Conservation (phyloP, 2,888 invertebrate genomes). For the Volucella zonaria region DNA sequence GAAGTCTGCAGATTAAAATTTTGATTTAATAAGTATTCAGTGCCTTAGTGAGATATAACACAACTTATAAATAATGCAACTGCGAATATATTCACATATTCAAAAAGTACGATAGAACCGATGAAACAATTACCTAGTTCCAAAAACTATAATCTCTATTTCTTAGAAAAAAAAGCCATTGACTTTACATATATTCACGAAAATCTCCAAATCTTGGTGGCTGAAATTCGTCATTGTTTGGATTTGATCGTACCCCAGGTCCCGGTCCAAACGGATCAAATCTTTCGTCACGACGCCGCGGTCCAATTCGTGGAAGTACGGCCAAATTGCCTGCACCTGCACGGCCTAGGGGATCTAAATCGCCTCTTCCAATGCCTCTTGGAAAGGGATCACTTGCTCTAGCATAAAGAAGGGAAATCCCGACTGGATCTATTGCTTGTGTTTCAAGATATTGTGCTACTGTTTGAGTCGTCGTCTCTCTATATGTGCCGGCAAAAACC, state of each 20-base stretch:
- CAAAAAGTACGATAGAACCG: no score
- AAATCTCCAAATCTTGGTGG: constrained; percentile 85
- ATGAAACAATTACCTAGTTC: no score
- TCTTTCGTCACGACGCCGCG: constrained; percentile 84
- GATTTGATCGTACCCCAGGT: constrained; percentile 82
- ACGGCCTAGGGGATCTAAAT: constrained; percentile 89
- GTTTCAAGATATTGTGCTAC: constrained; percentile 45
- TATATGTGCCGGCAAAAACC: constrained; percentile 79
- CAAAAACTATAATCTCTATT: no score
- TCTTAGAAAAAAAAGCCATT: background rate
- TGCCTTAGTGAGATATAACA: no score
- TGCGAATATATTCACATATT: no score
- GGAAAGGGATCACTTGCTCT: constrained; percentile 66
- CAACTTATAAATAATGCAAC: no score
- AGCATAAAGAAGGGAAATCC: no score
- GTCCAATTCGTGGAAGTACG: constrained; percentile 75
- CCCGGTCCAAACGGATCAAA: constrained; percentile 92
- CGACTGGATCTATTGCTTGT: constrained; percentile 15
- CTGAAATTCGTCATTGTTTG: constrained; percentile 88
- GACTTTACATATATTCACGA: constrained; percentile 77
- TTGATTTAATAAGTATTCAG: no score
- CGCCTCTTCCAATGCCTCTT: constrained; percentile 87
- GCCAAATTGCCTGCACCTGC: constrained; percentile 80
- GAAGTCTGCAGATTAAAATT: no score
- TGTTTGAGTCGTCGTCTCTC: constrained; percentile 80